Evolutionary conservation across 2,113 vertebrate species (phyloP).

Genomic region (Phaethornis superciliosus): DNA sequence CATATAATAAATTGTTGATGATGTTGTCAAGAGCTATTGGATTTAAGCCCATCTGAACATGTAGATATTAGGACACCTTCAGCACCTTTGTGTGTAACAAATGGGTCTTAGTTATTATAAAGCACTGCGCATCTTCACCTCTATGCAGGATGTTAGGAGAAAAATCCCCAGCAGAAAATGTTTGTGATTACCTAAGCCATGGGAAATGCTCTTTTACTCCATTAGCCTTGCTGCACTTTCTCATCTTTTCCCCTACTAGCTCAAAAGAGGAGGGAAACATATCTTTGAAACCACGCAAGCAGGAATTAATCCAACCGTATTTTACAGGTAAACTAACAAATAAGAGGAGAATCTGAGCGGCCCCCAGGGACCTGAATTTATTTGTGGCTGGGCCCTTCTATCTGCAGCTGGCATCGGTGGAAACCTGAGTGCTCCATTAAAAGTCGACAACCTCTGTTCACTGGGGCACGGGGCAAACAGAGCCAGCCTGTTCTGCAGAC

Average conservation of each 20-base stretch:
- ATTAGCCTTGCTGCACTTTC: neutral
- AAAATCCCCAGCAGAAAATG: neutral
- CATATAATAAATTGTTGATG: neutral
- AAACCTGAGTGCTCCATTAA: constrained; percentile 80
- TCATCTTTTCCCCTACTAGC: accelerated
- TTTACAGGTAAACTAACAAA: constrained; percentile 74
- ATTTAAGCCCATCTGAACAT: constrained; percentile 21
- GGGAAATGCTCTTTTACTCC: constrained; percentile 25
- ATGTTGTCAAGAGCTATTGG: neutral
- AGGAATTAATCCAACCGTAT: constrained; percentile 67
- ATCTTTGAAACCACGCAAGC: constrained; percentile 31
- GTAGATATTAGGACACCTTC: neutral
- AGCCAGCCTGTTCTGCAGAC: constrained; percentile 83
- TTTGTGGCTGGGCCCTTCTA: constrained; percentile 58
- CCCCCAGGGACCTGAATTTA: constrained; percentile 46
- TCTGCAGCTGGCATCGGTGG: constrained; percentile 78
- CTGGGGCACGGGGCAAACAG: constrained; percentile 69
- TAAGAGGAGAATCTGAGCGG: constrained; percentile 68
- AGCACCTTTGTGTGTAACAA: neutral
- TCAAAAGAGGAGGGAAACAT: constrained; percentile 4
- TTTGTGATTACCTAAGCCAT: neutral
- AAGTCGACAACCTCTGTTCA: constrained; percentile 47
- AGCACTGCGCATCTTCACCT: constrained; percentile 1
- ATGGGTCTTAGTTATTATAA: neutral
- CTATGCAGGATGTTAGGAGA: neutral